Evolutionary conservation across 1,140 invertebrate genomes (phyloP), one percentile per base, ranked within the genome.

Genomic region (Camponotus pennsylvanicus): DNA sequence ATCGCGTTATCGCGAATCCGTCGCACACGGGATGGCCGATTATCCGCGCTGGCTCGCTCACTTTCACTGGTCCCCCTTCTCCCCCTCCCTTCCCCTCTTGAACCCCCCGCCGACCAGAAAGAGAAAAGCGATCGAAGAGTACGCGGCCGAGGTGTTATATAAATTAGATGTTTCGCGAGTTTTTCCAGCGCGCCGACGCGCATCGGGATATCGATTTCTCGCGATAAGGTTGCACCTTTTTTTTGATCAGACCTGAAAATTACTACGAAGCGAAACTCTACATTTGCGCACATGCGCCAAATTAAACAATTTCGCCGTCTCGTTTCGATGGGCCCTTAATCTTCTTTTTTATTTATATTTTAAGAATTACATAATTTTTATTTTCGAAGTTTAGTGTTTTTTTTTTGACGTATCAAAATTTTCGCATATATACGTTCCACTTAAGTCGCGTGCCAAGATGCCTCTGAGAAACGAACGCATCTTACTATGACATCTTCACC

Each of bases 51-150:
- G 55, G 86, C 77, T 90, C 88, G 87, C 80, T 87, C 90, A 93
- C 93, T 94, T 93, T 94, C 93, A 94, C 93, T 93, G 45, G 85
- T 59, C 79, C 83, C 59, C 86, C 27, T 27, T 27, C 27, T 27
- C 27, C 27, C 27, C 27, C 27, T 27, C 27, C 27, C 27, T 0
- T 27, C 27, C 27, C 1, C 27, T 1, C 27, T 1, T 0, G 27
- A 27, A 27, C 27, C 27, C 27, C 27, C 27, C 52, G 64, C 85
- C 66, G 79, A 85, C 76, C 52, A 76, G 87, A 93, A 92, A 92
- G 92, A 93, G 92, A 94, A 93, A 90, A 93, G 91, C 91, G 85
- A 80, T 89, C 92, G 84, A 79, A 66, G 76, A 78, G 45, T 83
- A 63, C 37, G 78, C 76, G 86, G 87, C 83, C 88, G 89, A 83